These are phyloP conservation scores for Brienomyrus longianalis DNA, from an alignment of 2,113 vertebrate genomes.

Conservation along the genomic window DNA sequence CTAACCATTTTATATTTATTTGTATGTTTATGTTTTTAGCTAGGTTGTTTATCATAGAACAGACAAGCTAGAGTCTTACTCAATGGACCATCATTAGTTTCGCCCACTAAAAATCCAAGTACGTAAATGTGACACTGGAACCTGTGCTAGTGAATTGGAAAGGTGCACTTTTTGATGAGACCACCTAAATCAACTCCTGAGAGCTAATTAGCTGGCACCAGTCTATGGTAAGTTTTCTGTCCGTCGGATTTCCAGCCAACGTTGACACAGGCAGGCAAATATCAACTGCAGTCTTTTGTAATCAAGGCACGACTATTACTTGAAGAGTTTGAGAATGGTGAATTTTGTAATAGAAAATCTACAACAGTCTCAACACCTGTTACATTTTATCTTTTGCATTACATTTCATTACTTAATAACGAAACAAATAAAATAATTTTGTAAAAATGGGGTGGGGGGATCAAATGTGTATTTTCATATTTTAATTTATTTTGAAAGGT, in stretches of 20 bases:
- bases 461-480: background rate
- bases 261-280: slow-evolving; percentile 74
- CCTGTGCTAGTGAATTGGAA: slow-evolving; percentile 43
- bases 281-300: slow-evolving; percentile 73
- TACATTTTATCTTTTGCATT: background rate
- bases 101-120: slow-evolving; percentile 13
- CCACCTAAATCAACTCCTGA: slow-evolving; percentile 68
- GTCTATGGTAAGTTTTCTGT: slow-evolving; percentile 66
- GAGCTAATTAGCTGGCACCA: slow-evolving; percentile 76
- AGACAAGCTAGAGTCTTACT: slow-evolving; percentile 20
- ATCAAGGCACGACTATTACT: slow-evolving; percentile 65
- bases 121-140: slow-evolving; percentile 36
- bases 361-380: background rate
- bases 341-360: background rate
- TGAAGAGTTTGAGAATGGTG: background rate
- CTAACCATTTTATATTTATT: background rate
- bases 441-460: background rate
- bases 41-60: slow-evolving; percentile 39
- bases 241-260: slow-evolving; percentile 68
- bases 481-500: background rate
- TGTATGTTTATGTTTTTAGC: background rate
- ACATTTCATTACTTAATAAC: background rate
- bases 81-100: slow-evolving; percentile 41
- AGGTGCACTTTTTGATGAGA: slow-evolving; percentile 62
- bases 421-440: background rate